Evolutionary conservation across 64 coral and sea anemone species (phyloP).

Genomic region (Pachyseris speciosa): DNA sequence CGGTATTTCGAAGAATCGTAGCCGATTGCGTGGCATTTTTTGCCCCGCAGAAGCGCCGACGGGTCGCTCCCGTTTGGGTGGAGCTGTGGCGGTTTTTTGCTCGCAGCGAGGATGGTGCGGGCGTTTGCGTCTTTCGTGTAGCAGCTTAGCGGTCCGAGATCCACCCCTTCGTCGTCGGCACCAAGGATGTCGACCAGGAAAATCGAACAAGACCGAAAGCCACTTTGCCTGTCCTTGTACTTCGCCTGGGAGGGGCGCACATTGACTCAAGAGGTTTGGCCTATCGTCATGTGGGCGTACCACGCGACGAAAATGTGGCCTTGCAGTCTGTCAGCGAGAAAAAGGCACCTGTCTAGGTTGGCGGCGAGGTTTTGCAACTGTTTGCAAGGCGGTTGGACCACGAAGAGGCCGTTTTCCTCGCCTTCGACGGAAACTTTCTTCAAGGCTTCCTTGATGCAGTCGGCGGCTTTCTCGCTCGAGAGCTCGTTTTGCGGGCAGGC

Average conservation of each 20-base stretch:
- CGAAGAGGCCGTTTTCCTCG: neutral
- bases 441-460: neutral
- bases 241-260: neutral
- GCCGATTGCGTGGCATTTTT: slow-evolving; percentile 38
- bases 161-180: neutral
- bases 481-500: neutral
- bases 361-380: neutral
- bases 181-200: slow-evolving; percentile 28
- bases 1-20: neutral
- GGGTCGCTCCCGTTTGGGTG: too few species aligned
- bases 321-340: neutral
- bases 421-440: neutral
- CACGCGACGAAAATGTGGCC: neutral
- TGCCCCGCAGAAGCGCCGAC: too few species aligned
- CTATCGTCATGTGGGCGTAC: neutral
- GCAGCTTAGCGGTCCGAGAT: slow-evolving; percentile 17
- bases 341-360: neutral
- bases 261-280: neutral
- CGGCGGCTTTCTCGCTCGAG: neutral
- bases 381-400: neutral
- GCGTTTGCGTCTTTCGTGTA: too few species aligned
- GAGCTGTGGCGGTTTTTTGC: too few species aligned
- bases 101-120: too few species aligned
- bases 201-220: slow-evolving; percentile 14
- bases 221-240: neutral